Evolutionary conservation across 1,140 invertebrate species (phyloP).

Genomic region (Drosophila elegans): DNA sequence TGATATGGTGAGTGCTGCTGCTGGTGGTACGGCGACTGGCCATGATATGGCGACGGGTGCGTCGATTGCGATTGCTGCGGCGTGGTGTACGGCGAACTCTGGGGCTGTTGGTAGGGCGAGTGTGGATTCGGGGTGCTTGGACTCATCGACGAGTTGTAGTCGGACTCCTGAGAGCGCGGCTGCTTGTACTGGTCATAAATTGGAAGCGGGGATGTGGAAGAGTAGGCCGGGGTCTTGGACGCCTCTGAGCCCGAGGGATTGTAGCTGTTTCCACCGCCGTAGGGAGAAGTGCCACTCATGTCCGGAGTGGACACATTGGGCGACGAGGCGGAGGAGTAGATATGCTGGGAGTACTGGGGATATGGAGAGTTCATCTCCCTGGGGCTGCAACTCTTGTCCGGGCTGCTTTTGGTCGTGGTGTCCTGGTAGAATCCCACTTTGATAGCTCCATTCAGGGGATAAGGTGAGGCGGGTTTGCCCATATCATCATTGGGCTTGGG

Average conservation of each 20-base stretch:
- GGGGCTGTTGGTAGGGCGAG: constrained; percentile 82
- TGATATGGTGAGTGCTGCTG: constrained; percentile 70
- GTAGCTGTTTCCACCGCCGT: constrained; percentile 76
- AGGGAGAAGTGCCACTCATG: constrained; percentile 77
- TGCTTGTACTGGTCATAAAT: constrained; percentile 86
- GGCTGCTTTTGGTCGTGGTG: constrained; percentile 89
- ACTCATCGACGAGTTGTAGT: constrained; percentile 84
- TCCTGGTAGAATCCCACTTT: constrained; percentile 92
- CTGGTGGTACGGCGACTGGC: constrained; percentile 85
- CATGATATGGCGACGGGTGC: constrained; percentile 81
- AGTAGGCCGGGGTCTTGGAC: constrained; percentile 80
- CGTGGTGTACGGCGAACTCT: constrained; percentile 85
- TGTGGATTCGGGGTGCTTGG: constrained; percentile 84
- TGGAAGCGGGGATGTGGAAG: constrained; percentile 79
- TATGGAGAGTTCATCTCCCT: constrained; percentile 87
- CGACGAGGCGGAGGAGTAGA: constrained; percentile 86
- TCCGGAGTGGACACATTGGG: constrained; percentile 83
- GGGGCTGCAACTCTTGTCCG: constrained; percentile 90
- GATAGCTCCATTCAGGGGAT: constrained; percentile 89
- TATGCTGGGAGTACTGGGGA: constrained; percentile 87
- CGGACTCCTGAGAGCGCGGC: constrained; percentile 81
- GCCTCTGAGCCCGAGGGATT: constrained; percentile 79
- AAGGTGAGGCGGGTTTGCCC: constrained; percentile 87
- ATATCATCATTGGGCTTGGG: constrained; percentile 86
- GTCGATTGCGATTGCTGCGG: constrained; percentile 72